Percentiles rank a stretch among this genome's conserved stretches.
These are phyloP conservation scores for Thaumetopoea pityocampa DNA, from an alignment of 1,140 invertebrate genomes.

Conservation along the genomic window DNA sequence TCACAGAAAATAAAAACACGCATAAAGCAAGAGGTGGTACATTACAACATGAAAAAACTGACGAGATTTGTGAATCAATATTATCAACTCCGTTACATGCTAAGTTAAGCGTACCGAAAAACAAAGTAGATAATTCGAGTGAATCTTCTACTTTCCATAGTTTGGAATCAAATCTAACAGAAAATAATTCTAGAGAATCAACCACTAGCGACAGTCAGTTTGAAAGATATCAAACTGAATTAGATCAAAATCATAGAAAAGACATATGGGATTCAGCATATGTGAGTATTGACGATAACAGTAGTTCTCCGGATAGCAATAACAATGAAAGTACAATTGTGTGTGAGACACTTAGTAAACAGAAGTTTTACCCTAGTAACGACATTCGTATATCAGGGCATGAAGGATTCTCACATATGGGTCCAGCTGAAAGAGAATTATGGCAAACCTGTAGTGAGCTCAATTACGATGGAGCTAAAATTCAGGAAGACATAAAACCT, in stretches of 20 bases:
- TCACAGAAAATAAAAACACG: conserved; percentile 20
- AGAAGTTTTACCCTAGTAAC: conserved; percentile 42
- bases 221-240: conserved; percentile 18
- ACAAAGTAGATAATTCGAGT: conserved; percentile 4
- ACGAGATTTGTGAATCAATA: conserved; percentile 7
- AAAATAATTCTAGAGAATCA: conserved; percentile 18
- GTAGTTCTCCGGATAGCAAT: conserved; percentile 56
- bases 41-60: not conserved
- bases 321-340: conserved; percentile 41
- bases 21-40: not conserved
- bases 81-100: conserved; percentile 24
- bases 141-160: conserved; percentile 28
- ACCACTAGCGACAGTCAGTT: conserved; percentile 13
- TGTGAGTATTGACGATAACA: conserved; percentile 72
- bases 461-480: conserved; percentile 22
- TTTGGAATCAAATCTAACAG: conserved; percentile 24
- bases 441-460: conserved; percentile 52
- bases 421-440: conserved; percentile 60
- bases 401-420: conserved; percentile 41
- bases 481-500: conserved; percentile 31
- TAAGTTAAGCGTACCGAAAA: conserved; percentile 7
- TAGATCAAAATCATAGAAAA: conserved; percentile 34
- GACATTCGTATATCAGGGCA: conserved; percentile 20
- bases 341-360: conserved; percentile 36
- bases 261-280: conserved; percentile 74